phyloP scores from a whole-genome alignment of 2,113 vertebrate species.

The Smithornis capensis region DNA sequence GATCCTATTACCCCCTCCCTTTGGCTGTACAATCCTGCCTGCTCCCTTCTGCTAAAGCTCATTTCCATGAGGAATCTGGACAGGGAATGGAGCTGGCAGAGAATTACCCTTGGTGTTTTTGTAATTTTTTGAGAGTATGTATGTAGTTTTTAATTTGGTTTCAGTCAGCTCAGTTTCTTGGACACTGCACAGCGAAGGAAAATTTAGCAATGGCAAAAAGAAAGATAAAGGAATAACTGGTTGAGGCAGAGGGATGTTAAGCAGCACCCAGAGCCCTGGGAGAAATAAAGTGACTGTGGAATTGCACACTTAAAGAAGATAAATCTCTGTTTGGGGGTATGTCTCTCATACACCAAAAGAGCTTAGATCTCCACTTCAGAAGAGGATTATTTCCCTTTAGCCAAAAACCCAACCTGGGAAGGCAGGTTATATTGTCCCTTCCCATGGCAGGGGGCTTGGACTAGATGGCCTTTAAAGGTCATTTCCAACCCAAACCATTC shows the following conservation, averaged over 20 bases:
- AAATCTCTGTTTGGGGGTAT: background rate
- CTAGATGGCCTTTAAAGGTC: background rate
- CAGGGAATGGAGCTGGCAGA: background rate
- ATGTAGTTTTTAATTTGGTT: background rate
- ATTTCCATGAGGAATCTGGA: background rate
- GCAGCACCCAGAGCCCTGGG: background rate
- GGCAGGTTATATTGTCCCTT: background rate
- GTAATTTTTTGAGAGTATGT: rapidly evolving
- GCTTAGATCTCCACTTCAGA: background rate
- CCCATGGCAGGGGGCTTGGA: background rate
- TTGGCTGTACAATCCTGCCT: background rate
- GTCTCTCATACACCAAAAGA: background rate
- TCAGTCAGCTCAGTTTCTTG: background rate
- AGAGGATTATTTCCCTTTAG: background rate
- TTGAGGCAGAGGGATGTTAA: background rate
- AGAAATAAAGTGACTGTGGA: background rate
- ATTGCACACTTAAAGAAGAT: background rate
- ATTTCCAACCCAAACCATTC: background rate
- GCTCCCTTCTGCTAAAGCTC: background rate
- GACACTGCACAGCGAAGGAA: background rate
- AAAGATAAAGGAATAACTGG: background rate
- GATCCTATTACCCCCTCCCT: background rate
- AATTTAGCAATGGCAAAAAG: background rate
- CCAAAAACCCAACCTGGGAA: background rate
- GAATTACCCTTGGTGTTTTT: background rate